phyloP scores from a whole-genome alignment of 2,888 invertebrate genomes.

The Archaeoteleia sp. region DNA sequence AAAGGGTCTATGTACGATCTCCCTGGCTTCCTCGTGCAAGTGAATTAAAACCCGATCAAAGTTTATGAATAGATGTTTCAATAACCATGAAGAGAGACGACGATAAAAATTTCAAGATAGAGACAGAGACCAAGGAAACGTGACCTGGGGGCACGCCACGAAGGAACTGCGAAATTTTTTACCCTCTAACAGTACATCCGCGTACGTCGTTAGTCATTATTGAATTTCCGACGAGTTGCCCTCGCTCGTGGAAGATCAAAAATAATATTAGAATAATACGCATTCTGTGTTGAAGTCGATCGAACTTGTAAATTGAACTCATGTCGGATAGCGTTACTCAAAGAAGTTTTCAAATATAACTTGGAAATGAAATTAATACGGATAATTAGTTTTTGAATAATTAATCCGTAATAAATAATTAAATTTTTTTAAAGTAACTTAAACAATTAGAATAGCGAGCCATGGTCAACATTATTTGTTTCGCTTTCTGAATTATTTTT shows the following conservation, averaged over 20 bases:
- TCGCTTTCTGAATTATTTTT: neutral
- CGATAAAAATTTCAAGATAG: slow-evolving; percentile 32
- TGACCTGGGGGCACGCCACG: slow-evolving; percentile 43
- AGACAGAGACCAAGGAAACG: slow-evolving; percentile 39
- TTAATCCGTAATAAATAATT: too few species aligned
- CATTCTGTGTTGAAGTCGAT: slow-evolving; percentile 19
- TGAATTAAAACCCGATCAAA: slow-evolving; percentile 72
- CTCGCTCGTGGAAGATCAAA: slow-evolving; percentile 19
- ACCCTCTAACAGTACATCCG: slow-evolving; percentile 36
- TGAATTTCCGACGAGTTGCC: slow-evolving; percentile 32
- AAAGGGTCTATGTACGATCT: slow-evolving; percentile 27
- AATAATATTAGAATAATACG: slow-evolving; percentile 25
- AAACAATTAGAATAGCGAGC: too few species aligned
- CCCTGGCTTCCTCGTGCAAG: slow-evolving; percentile 46
- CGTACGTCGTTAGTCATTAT: slow-evolving; percentile 40
- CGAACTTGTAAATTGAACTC: slow-evolving; percentile 14
- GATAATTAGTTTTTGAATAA: too few species aligned
- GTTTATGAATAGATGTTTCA: slow-evolving; percentile 69
- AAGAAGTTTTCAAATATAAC: too few species aligned
- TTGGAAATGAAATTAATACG: too few species aligned
- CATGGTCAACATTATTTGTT: too few species aligned
- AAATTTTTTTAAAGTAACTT: too few species aligned
- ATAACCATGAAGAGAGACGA: slow-evolving; percentile 58
- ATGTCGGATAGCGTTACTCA: neutral
- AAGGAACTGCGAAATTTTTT: slow-evolving; percentile 42